Evolutionary conservation across 2,113 vertebrate genomes (phyloP).

Genomic region (Tor tambroides): DNA sequence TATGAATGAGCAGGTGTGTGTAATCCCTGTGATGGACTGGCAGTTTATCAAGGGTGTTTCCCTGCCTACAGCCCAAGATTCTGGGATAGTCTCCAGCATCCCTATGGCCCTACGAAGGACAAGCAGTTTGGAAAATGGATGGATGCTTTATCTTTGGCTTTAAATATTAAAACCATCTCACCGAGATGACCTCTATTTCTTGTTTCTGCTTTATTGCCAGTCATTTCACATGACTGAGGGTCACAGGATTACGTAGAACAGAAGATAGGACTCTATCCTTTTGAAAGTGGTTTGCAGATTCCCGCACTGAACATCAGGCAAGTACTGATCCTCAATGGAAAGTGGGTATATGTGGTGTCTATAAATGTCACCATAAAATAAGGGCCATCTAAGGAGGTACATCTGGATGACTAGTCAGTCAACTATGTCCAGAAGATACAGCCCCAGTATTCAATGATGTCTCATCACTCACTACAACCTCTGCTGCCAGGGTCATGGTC

Average conservation of each 20-base stretch:
- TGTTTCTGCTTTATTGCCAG: neutral
- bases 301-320: neutral
- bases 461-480: slow-evolving; percentile 1
- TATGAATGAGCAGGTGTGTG: neutral
- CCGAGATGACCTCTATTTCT: neutral
- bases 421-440: neutral
- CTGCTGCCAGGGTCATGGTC: slow-evolving; percentile 14
- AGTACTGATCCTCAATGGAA: neutral
- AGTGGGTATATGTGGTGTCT: neutral
- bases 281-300: neutral
- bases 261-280: neutral
- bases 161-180: neutral
- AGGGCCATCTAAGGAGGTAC: neutral
- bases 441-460: neutral
- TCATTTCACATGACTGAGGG: neutral
- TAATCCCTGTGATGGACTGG: neutral
- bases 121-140: neutral
- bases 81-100: neutral
- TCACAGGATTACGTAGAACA: neutral
- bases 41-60: neutral
- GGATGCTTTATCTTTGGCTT: neutral
- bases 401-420: neutral
- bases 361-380: slow-evolving; percentile 4
- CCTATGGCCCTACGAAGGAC: neutral
- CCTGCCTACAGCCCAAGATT: neutral